phyloP scores from a whole-genome alignment of 1,140 invertebrate genomes.

The Drosophila willistoni region DNA sequence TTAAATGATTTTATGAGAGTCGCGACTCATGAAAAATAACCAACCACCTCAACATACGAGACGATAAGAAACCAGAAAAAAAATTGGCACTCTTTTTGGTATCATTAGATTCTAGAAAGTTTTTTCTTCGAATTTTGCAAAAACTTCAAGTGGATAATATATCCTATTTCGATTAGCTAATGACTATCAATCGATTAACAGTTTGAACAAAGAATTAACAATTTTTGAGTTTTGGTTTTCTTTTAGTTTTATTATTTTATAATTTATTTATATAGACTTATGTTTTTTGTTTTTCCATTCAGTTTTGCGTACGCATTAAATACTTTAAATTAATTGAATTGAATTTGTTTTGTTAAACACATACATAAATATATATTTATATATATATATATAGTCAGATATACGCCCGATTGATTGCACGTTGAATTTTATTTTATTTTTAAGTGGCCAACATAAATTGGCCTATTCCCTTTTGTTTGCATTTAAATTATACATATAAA shows the following conservation, averaged over 20 bases:
- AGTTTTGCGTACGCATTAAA: slow-evolving; percentile 1
- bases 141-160: too few relatives aligned
- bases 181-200: too few relatives aligned
- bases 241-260: slow-evolving; percentile 9
- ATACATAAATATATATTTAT: background rate
- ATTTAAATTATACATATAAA: background rate
- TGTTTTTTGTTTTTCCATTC: background rate
- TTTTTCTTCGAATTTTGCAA: background rate
- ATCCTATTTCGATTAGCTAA: too few relatives aligned
- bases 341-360: slow-evolving; percentile 6
- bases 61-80: background rate
- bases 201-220: too few relatives aligned
- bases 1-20: slow-evolving; percentile 2
- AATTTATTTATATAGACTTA: slow-evolving; percentile 4
- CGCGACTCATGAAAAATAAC: background rate
- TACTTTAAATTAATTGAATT: slow-evolving; percentile 8
- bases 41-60: background rate
- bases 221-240: background rate
- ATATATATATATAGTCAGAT: background rate
- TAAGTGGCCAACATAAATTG: background rate
- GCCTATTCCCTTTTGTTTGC: background rate
- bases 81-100: background rate
- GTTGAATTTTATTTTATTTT: background rate
- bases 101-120: slow-evolving; percentile 1
- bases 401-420: slow-evolving; percentile 11